Evolutionary conservation across 2,888 invertebrate genomes (phyloP).

Genomic region (Lasioglossum morio): DNA sequence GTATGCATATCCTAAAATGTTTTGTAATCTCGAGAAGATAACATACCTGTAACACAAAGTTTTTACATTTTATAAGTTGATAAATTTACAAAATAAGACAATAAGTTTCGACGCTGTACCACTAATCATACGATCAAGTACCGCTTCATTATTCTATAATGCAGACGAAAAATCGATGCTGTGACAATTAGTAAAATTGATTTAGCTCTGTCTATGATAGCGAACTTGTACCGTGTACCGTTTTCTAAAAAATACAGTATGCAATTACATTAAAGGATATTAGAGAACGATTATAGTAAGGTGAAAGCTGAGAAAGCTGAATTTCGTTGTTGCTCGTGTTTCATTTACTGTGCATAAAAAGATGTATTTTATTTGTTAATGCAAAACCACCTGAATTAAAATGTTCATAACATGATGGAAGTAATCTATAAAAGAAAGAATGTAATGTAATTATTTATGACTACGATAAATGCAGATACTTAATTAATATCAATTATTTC

Average conservation of each 20-base stretch:
- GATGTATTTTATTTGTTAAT: slow-evolving; percentile 34
- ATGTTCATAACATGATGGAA: background rate
- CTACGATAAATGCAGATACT: slow-evolving; percentile 12
- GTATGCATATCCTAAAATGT: slow-evolving; percentile 44
- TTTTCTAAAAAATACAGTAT: slow-evolving; percentile 31
- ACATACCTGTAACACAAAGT: slow-evolving; percentile 31
- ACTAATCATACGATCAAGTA: slow-evolving; percentile 29
- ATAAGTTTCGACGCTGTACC: slow-evolving; percentile 45
- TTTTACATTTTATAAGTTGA: slow-evolving; percentile 55
- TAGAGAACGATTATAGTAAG: slow-evolving; percentile 8
- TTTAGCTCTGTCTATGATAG: slow-evolving; percentile 10
- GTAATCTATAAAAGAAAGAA: slow-evolving; percentile 5
- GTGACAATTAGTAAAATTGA: background rate
- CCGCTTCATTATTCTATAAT: slow-evolving; percentile 26
- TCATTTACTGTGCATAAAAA: slow-evolving; percentile 10
- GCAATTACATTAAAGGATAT: background rate
- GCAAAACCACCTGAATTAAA: background rate
- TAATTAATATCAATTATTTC: slow-evolving; percentile 8
- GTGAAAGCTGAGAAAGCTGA: background rate
- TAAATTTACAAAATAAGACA: slow-evolving; percentile 51
- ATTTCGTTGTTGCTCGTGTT: background rate
- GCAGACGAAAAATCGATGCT: slow-evolving; percentile 17
- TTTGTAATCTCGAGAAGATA: slow-evolving; percentile 38
- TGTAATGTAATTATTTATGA: slow-evolving; percentile 22
- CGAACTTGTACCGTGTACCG: slow-evolving; percentile 14